Evolutionary conservation across 2,113 vertebrate genomes (phyloP).

Genomic region (Corydoras maculifer): DNA sequence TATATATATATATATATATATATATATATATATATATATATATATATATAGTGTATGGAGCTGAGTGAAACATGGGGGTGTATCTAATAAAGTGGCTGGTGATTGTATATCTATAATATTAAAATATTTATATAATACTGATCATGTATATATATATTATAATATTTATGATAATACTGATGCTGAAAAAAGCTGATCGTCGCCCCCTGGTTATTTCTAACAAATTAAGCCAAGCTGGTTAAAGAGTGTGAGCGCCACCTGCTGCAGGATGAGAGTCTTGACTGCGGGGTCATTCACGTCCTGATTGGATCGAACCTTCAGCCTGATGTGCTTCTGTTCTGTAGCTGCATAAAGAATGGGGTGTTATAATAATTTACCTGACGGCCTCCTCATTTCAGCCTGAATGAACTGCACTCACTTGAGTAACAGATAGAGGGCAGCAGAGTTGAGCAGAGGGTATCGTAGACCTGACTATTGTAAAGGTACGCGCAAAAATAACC

Average conservation of each 20-base stretch:
- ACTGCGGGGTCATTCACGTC: not conserved
- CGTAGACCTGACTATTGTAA: not conserved
- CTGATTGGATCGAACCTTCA: too few relatives aligned
- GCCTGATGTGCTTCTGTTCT: not conserved
- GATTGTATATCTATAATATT: too few relatives aligned
- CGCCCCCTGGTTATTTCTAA: too few relatives aligned
- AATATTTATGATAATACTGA: too few relatives aligned
- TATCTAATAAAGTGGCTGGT: too few relatives aligned
- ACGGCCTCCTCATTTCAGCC: not conserved
- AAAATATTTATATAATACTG: too few relatives aligned
- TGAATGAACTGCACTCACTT: not conserved
- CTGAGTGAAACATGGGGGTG: too few relatives aligned
- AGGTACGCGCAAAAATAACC: not conserved
- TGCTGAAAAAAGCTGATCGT: too few relatives aligned
- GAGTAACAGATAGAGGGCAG: conserved; percentile 19
- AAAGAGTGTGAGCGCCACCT: not conserved
- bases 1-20: too few relatives aligned
- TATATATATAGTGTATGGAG: too few relatives aligned
- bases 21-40: too few relatives aligned
- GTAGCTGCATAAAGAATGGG: not conserved
- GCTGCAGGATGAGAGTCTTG: not conserved
- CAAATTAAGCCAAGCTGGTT: not conserved
- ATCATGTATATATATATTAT: too few relatives aligned
- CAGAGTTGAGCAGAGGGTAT: not conserved
- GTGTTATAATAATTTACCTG: not conserved